Conservation (phyloP, 2,888 invertebrate species). For the Eupithecia centaureata region DNA sequence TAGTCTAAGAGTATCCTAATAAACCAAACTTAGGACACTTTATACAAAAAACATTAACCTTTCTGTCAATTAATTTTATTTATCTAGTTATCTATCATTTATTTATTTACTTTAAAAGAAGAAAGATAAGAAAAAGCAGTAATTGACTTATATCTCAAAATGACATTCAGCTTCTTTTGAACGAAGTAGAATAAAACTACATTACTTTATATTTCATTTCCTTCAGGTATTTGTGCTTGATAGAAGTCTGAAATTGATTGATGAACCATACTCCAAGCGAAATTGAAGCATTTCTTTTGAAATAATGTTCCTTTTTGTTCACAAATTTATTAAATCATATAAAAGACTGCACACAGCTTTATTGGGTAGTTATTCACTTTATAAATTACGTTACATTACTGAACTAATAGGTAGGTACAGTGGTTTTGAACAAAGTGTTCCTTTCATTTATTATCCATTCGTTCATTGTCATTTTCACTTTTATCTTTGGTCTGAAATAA, state of each 20-base stretch:
- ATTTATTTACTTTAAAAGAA: too few species aligned
- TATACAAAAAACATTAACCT: too few species aligned
- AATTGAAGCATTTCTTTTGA: constrained; percentile 13
- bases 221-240: constrained; percentile 1
- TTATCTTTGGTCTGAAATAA: too few species aligned
- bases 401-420: not conserved
- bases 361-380: not conserved
- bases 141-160: not conserved
- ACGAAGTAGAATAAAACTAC: not conserved
- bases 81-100: too few species aligned
- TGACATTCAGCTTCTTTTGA: not conserved
- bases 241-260: constrained; percentile 23
- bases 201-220: not conserved
- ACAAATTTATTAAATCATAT: constrained; percentile 7
- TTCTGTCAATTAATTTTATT: too few species aligned
- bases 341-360: constrained; percentile 7
- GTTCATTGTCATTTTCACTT: too few species aligned
- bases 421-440: too few species aligned
- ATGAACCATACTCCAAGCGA: constrained; percentile 14
- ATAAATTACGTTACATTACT: not conserved
- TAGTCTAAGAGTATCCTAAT: too few species aligned
- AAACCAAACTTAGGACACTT: too few species aligned
- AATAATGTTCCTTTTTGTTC: not conserved
- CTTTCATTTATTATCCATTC: too few species aligned
- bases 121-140: not conserved